Conservation (phyloP, 2,113 vertebrate genomes). For the Oxyruncus cristatus region DNA sequence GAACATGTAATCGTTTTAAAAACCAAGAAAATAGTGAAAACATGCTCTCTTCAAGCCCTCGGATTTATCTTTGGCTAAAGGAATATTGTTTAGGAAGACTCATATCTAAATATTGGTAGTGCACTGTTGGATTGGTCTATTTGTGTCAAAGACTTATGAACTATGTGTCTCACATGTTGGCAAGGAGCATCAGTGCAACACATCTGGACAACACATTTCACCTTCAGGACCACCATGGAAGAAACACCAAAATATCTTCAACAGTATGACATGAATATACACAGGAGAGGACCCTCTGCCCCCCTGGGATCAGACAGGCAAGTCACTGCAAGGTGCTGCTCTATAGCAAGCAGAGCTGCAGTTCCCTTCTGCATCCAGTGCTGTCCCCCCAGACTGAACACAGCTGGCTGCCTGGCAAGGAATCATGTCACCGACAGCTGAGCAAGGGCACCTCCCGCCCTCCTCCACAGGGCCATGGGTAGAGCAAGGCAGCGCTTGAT, state of each 20-base stretch:
- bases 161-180: neutral
- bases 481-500: neutral
- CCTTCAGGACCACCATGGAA: neutral
- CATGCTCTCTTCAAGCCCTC: fast-evolving
- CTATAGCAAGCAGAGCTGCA: neutral
- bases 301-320: neutral
- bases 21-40: neutral
- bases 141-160: neutral
- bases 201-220: neutral
- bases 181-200: neutral
- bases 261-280: fast-evolving
- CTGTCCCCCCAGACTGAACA: fast-evolving
- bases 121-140: neutral
- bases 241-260: neutral
- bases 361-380: fast-evolving
- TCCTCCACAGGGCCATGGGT: neutral
- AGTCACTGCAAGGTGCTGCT: neutral
- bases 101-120: neutral
- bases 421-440: fast-evolving
- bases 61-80: neutral
- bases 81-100: neutral
- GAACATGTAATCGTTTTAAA: neutral
- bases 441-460: neutral
- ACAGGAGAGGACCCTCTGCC: neutral
- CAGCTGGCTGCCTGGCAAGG: neutral